phyloP scores from a whole-genome alignment of 2,113 vertebrate genomes.

The Notarius lentiginosus region DNA sequence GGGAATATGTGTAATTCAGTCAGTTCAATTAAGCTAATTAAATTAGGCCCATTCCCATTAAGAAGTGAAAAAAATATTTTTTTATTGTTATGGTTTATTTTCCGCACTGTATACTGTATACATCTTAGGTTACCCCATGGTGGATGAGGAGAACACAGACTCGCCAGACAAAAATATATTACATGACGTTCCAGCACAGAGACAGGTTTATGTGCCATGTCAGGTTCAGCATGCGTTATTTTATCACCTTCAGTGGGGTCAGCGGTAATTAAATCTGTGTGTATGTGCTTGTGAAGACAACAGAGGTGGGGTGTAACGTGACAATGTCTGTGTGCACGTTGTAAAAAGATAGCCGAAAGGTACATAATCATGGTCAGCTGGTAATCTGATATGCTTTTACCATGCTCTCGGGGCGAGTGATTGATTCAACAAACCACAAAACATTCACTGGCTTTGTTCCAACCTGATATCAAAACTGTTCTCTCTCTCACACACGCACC shows the following conservation, averaged over 20 bases:
- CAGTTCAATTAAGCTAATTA: no score
- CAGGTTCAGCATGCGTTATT: constrained; percentile 47
- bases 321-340: constrained; percentile 7
- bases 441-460: constrained; percentile 39
- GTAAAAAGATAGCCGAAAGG: constrained; percentile 42
- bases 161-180: constrained; percentile 28
- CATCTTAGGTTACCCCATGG: background rate
- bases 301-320: constrained; percentile 15
- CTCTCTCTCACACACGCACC: background rate
- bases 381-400: constrained; percentile 45
- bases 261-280: constrained; percentile 45
- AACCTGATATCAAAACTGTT: constrained; percentile 33
- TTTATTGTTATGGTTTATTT: background rate
- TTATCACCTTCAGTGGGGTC: constrained; percentile 48
- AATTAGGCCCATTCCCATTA: background rate
- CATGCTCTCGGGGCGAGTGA: constrained; percentile 27
- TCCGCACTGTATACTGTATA: background rate
- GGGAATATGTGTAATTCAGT: background rate
- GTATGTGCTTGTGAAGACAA: background rate
- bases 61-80: no score
- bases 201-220: constrained; percentile 41
- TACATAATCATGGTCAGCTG: constrained; percentile 36
- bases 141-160: background rate
- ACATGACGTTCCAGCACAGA: constrained; percentile 42
- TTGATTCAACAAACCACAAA: constrained; percentile 44